Evolutionary conservation across 1,140 invertebrate genomes (phyloP).

Genomic region (Chymomyza costata): DNA sequence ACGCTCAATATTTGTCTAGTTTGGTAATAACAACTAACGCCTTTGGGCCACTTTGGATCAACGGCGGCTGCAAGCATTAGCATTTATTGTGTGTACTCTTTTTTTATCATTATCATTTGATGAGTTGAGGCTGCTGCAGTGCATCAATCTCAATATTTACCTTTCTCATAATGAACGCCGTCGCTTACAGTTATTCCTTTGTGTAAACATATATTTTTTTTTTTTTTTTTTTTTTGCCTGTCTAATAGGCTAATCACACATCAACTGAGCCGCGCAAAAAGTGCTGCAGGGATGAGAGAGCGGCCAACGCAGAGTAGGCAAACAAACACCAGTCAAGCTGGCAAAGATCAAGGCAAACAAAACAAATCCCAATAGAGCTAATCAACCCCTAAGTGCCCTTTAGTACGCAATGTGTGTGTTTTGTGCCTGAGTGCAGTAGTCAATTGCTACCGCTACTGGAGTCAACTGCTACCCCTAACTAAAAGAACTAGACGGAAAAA

Average conservation of each 20-base stretch:
- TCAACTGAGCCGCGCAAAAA: conserved; percentile 46
- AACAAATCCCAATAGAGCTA: conserved; percentile 1
- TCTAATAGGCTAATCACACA: conserved; percentile 72
- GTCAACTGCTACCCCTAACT: too few species aligned
- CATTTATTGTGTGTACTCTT: conserved; percentile 50
- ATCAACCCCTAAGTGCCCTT: conserved; percentile 61
- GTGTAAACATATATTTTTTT: conserved; percentile 19
- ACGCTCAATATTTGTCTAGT: conserved; percentile 40
- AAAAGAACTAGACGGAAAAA: too few species aligned
- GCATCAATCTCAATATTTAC: conserved; percentile 63
- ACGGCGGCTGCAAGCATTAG: conserved; percentile 29
- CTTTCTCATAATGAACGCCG: conserved; percentile 58
- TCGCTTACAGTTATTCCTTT: conserved; percentile 25
- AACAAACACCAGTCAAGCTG: not conserved
- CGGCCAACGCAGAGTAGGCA: too few species aligned
- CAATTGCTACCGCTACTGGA: not conserved
- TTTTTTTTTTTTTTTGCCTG: conserved; percentile 43
- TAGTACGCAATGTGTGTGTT: not conserved
- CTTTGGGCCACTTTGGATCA: too few species aligned
- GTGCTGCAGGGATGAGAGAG: not conserved
- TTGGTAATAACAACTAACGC: conserved; percentile 45
- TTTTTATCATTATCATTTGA: too few species aligned
- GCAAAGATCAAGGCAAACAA: conserved; percentile 16
- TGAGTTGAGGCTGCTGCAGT: conserved; percentile 10
- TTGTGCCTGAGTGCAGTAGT: not conserved